Percentiles rank a stretch among this genome's conserved stretches.
phyloP scores from a whole-genome alignment of 53 echinoderm and acorn worm species.

The Mesocentrotus franciscanus region DNA sequence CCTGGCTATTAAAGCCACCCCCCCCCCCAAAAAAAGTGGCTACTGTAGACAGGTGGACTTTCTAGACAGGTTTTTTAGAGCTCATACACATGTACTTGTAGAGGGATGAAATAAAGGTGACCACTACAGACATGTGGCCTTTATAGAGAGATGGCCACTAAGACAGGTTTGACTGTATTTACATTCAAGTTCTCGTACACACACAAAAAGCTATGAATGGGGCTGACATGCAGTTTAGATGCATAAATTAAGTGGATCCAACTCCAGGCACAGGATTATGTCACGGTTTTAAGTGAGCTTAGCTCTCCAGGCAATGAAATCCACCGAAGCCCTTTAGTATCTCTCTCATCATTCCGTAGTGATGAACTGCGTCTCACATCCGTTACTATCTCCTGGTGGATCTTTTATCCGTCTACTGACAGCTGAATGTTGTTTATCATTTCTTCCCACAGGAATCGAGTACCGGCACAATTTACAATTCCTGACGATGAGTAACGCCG shows the following conservation, averaged over 20 bases:
- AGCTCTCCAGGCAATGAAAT: background rate
- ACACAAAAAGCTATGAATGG: too few relatives aligned
- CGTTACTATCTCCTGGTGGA: background rate
- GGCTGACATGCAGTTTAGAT: too few relatives aligned
- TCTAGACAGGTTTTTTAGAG: too few relatives aligned
- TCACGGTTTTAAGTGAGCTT: background rate
- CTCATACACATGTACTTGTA: too few relatives aligned
- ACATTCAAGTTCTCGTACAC: too few relatives aligned
- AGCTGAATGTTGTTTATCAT: slow-evolving; percentile 12
- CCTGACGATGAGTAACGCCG: background rate
- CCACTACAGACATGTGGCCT: too few relatives aligned
- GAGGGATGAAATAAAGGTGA: too few relatives aligned
- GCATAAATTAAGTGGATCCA: background rate
- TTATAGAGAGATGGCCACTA: too few relatives aligned
- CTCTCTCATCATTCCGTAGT: background rate
- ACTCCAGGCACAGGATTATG: background rate
- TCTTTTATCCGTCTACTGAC: background rate
- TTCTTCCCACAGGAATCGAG: background rate
- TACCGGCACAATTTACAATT: background rate
- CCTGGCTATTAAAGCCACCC: too few relatives aligned
- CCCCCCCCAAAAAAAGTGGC: too few relatives aligned
- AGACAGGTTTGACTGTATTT: too few relatives aligned
- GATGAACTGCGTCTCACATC: background rate
- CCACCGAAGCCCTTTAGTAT: background rate
- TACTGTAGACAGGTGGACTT: too few relatives aligned